A percentile compares a stretch with the other conserved stretches of the same genome.
Evolutionary conservation across 2,113 vertebrate species (phyloP).

Genomic region (Oreochromis spilurus): DNA sequence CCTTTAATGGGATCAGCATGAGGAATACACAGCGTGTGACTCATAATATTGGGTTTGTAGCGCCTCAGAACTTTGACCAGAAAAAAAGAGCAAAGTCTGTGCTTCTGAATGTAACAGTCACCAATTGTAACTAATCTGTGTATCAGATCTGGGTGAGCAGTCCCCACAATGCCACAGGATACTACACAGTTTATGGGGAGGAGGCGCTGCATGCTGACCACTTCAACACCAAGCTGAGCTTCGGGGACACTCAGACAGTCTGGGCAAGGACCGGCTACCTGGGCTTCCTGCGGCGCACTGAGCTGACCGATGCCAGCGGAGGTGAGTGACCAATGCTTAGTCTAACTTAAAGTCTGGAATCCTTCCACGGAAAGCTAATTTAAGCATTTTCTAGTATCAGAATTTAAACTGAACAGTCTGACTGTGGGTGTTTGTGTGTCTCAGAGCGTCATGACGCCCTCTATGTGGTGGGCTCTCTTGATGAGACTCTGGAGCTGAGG

Average conservation of each 20-base stretch:
- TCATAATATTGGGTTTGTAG: neutral
- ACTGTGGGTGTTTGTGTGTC: neutral
- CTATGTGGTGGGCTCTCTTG: constrained; percentile 91
- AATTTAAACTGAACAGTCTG: neutral
- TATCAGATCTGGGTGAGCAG: constrained; percentile 93
- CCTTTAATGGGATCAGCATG: neutral
- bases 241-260: constrained; percentile 89
- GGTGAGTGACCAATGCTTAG: constrained; percentile 68
- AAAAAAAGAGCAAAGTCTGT: neutral
- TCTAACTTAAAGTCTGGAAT: neutral
- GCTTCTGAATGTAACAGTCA: neutral
- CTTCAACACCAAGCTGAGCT: constrained; percentile 85
- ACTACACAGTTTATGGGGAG: constrained; percentile 93
- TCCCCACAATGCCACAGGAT: constrained; percentile 91
- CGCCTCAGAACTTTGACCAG: neutral
- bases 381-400: neutral
- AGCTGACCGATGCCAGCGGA: constrained; percentile 92
- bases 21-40: neutral
- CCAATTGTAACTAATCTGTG: neutral
- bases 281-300: constrained; percentile 91
- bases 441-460: constrained; percentile 92
- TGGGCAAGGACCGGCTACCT: constrained; percentile 96
- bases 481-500: constrained; percentile 92
- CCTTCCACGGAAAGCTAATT: neutral
- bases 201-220: constrained; percentile 92